Evolutionary conservation across 2,113 vertebrate species (phyloP), one percentile per base, ranked within the genome.

Genomic region (Neodontobutis hainanensis): DNA sequence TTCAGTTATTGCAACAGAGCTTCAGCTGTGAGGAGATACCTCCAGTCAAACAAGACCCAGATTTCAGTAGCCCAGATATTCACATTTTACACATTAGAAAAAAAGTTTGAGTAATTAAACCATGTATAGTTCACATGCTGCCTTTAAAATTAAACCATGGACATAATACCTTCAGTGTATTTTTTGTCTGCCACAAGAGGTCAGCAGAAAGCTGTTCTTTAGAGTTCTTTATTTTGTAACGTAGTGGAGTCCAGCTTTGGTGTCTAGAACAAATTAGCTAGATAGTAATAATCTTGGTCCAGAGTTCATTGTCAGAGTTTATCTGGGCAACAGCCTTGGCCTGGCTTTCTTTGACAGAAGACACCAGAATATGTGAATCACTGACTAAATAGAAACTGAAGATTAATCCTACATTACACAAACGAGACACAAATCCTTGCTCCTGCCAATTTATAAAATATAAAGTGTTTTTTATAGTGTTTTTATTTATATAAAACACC

Each of bases 41-140:
- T 59, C 78, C 93, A 81, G 93, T 94, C 3, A 88, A 92, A 82
- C 97, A 99, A 9, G 95, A 99, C 43, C 91, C 95, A 72, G 95
- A 98, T 72, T 99, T 95, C 34, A 94, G 92, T 69, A 96, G 97
- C 12, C 93, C 94, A 49, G 97, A 99, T 90, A 99, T 99, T 67
- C 96, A 93, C 58, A 95, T 99, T 48, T 7, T 98, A 45, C 92
- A 81, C 72, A 94, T 99, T 43, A 57, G 52, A 73, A 89, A 61
- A 60, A 81, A 83, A 89, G 11, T 32, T 69, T 77, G 15, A 49
- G 2, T 43, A 4, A 34, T 35, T n/a, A 53, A 5, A 46, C 12
- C 3, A 1, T 68, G 47, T 71, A 32, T 48, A 11, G 38, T 55
- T 6, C n/a, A 36, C 14, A 36, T 32, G 35, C 3, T 9, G 35